Base-by-base conservation (phyloP, 2,797 vertebrate species). In the Chromobotia macracanthus region DNA sequence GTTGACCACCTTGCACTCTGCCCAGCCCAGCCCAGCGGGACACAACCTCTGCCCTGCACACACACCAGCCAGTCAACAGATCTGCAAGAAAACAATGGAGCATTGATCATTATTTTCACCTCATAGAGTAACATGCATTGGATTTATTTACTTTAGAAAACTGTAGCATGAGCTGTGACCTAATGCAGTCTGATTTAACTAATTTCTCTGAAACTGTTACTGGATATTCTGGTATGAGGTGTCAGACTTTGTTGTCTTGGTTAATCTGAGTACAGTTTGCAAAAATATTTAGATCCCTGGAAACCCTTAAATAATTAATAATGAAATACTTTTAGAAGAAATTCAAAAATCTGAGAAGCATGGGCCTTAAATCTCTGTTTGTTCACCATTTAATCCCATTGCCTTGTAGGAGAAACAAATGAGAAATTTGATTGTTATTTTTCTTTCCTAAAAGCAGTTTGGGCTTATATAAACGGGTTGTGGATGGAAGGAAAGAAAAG, bases 61-160 rank as follows among this genome's bases (percentile, higher is more conserved):
- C 73, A 67, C 23, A 76, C 63, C 35, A 67, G 35, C 63, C 63
- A 76, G 74, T 76, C 64, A 46, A 67, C 74, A 56, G 23, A 67
- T 53, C 64, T 13, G 4, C 50, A 76, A 55, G 67, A 15, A 10
- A n/a, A 56, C 0, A 1, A 58, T 44, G 15, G 61, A n/a, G 7
- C n/a, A 12, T 58, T n/a, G 1, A 58, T 71, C 19, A 74, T n/a
- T n/a, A 63, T 64, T 51, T 64, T 4, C 50, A 50, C 53, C 19
- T 41, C 19, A 25, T 10, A 41, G 31, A 65, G 35, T 55, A 66
- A 64, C 25, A 75, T 31, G 28, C 6, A 61, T 1, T 16, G 9
- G 28, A 61, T 60, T 15, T 28, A 16, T 18, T 5, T 8, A 3
- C 15, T 10, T 18, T 15, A 35, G 13, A 6, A 35, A 61, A 18